phyloP scores from a whole-genome alignment of 2,888 invertebrate genomes.

The Tromatobia lineatoria region DNA sequence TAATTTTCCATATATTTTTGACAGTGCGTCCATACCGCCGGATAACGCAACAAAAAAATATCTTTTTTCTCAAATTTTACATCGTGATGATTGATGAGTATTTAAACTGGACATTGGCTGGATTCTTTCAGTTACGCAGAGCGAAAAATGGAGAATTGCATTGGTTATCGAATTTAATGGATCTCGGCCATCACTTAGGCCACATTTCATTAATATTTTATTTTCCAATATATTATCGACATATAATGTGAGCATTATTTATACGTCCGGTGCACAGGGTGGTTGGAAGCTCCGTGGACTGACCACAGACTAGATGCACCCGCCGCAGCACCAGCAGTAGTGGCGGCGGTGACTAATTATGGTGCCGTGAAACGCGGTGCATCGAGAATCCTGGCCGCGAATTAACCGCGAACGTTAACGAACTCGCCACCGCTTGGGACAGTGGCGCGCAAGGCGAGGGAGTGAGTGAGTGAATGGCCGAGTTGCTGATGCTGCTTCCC shows the following conservation, averaged over 20 bases:
- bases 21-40: too few species aligned
- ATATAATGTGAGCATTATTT: constrained; percentile 5
- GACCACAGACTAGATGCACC: constrained; percentile 14
- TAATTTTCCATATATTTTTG: too few species aligned
- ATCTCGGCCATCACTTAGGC: neutral
- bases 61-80: too few species aligned
- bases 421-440: constrained; percentile 59
- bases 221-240: constrained; percentile 18
- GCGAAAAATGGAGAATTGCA: neutral
- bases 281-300: neutral
- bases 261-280: neutral
- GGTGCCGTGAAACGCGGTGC: constrained; percentile 58
- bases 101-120: neutral
- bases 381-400: constrained; percentile 65
- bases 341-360: constrained; percentile 57
- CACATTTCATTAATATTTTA: neutral
- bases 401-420: constrained; percentile 70
- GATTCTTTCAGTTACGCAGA: neutral
- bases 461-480: constrained; percentile 26
- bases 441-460: constrained; percentile 22
- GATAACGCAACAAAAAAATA: too few species aligned
- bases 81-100: constrained; percentile 1
- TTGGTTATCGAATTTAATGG: neutral
- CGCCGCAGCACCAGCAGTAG: constrained; percentile 1
- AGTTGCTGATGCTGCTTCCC: constrained; percentile 17